phyloP scores from a whole-genome alignment of 2,797 vertebrate genomes.

The Enteromius trimaculatus region DNA sequence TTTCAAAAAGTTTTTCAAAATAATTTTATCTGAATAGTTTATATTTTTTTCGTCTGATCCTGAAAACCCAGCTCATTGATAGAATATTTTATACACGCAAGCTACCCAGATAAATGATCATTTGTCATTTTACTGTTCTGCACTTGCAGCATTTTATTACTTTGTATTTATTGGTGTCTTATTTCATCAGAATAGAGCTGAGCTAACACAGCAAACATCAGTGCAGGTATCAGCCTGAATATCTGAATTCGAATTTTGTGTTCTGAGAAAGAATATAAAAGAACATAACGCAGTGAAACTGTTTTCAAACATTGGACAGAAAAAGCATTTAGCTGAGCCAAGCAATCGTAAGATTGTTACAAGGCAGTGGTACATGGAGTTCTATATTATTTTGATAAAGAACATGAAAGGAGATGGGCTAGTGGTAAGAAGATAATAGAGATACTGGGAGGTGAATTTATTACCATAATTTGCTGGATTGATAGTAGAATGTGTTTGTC shows the following conservation, averaged over 20 bases:
- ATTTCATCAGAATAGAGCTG: background rate
- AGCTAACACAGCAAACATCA: background rate
- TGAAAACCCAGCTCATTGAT: background rate
- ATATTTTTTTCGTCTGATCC: background rate
- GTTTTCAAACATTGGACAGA: background rate
- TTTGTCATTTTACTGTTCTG: background rate
- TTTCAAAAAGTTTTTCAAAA: background rate
- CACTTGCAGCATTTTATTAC: background rate
- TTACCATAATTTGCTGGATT: background rate
- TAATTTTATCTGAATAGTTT: background rate
- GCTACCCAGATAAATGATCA: background rate
- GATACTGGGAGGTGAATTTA: background rate
- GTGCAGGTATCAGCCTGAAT: background rate
- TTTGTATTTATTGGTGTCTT: background rate
- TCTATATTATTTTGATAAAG: slow-evolving; percentile 3
- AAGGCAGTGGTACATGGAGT: background rate
- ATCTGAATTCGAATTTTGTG: too few relatives aligned
- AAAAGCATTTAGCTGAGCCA: background rate
- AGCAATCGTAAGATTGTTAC: background rate
- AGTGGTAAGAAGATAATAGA: background rate
- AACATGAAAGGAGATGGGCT: background rate
- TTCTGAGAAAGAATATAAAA: background rate
- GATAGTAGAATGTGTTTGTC: background rate
- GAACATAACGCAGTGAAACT: background rate
- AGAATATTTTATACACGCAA: background rate